A percentile compares a stretch with the other conserved stretches of the same genome.
Conservation (phyloP, 2,113 vertebrate genomes). For the Rhinopomastus cyanomelas region DNA sequence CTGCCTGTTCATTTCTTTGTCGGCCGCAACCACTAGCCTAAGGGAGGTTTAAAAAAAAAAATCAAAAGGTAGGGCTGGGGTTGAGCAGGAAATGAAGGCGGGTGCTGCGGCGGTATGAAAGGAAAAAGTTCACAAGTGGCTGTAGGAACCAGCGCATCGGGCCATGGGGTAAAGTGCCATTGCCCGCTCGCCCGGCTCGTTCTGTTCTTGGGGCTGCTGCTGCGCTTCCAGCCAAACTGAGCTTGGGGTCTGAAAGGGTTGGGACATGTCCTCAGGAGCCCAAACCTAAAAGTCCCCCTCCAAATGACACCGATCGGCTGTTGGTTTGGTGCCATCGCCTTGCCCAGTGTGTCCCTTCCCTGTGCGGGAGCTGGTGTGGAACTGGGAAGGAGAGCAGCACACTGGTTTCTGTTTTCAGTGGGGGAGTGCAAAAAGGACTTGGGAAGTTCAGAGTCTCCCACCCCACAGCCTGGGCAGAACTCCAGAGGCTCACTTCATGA, state of each 20-base stretch:
- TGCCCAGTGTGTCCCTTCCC: neutral
- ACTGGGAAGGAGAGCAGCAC: neutral
- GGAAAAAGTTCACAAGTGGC: constrained; percentile 56
- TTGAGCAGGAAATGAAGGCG: constrained; percentile 78
- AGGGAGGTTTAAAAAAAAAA: constrained; percentile 69
- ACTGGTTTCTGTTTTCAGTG: accelerated
- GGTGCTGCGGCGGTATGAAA: constrained; percentile 65
- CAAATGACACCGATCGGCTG: neutral
- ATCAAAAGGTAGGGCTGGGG: constrained; percentile 75
- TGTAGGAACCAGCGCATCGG: neutral
- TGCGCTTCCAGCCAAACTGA: neutral
- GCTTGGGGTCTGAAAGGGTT: accelerated
- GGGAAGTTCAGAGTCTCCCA: neutral
- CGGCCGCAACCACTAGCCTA: constrained; percentile 74
- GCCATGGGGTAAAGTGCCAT: neutral
- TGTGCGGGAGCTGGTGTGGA: neutral
- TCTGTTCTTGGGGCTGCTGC: neutral
- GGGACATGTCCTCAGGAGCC: neutral
- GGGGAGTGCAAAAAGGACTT: constrained; percentile 1
- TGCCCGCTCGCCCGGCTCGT: neutral
- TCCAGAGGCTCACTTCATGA: neutral
- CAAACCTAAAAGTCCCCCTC: neutral
- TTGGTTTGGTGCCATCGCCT: neutral
- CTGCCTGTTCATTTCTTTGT: constrained; percentile 79
- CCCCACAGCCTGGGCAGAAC: neutral